Base-by-base conservation (phyloP, 1,140 invertebrate species). In the Teleogryllus occipitalis region DNA sequence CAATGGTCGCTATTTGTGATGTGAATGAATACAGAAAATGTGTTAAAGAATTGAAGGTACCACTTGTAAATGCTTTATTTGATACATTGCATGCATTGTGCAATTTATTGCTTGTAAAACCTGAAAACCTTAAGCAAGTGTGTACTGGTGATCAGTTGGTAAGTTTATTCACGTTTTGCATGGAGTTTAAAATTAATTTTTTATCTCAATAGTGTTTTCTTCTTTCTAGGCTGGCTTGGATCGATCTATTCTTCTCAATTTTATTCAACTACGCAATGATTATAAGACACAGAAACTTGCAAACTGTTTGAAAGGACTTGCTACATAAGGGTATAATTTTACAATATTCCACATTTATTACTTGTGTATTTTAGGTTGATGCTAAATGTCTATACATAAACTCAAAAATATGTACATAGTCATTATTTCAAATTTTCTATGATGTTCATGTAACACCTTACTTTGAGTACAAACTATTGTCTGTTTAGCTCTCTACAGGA, bases 1-100 rank as follows among this genome's bases (percentile, higher is more conserved):
- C 97, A 6, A 98, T 99, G 95, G 93, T 97, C 85, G 95, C 95
- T 4, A 98, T 99, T 81, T 99, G 96, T 88, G 98, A 99, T 89
- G 94, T 99, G 78, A 98, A 98, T 84, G 98, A 99, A 85, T 95
- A 95, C 85, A 89, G 97, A 48, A 96, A 92, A 85, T 95, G 92
- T 87, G 92, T 94, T 12, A 91, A 93, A 82, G 88, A 91, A 82
- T 89, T 96, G 83, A 89, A 92, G 80, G 90, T 95, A 48, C 89
- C 92, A 0, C 86, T 96, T 47, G 92, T 98, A 15, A 93, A 91
- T 27, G 92, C 93, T 74, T 87, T 98, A 27, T 99, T 99, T 88
- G 96, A 99, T 86, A 95, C 96, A 47, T 88, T 99, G 18, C 96
- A 99, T 86, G 95, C 97, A 10, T 89, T 99, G 8, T 98, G 97